Conservation (phyloP, 1,140 invertebrate genomes). For the Drosophila eugracilis region DNA sequence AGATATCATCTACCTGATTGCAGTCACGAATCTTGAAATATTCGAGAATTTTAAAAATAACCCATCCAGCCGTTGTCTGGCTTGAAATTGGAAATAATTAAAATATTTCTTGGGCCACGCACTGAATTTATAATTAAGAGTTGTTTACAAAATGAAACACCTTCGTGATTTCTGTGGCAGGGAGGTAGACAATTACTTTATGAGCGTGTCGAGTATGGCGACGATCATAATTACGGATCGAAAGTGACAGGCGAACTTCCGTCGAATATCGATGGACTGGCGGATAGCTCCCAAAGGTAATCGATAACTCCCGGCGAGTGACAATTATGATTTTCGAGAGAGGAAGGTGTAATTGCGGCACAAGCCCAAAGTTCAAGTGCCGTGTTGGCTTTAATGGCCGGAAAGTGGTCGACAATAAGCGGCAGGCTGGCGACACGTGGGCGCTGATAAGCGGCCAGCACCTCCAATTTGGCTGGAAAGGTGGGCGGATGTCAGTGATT, state of each 20-base stretch:
- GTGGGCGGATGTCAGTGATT: slow-evolving; percentile 76
- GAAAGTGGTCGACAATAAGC: slow-evolving; percentile 65
- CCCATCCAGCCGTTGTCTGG: slow-evolving; percentile 17
- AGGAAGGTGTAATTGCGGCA: slow-evolving; percentile 73
- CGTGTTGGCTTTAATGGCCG: slow-evolving; percentile 60
- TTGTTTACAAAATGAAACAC: slow-evolving; percentile 37
- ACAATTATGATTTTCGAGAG: slow-evolving; percentile 41
- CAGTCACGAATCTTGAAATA: slow-evolving; percentile 49
- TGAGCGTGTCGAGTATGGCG: slow-evolving; percentile 67
- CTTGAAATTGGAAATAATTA: slow-evolving; percentile 72
- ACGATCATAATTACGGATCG: slow-evolving; percentile 74
- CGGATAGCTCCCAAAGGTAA: slow-evolving; percentile 46
- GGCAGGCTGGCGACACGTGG: slow-evolving; percentile 65
- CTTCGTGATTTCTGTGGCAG: slow-evolving; percentile 6
- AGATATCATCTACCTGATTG: slow-evolving; percentile 12
- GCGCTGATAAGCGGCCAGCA: slow-evolving; percentile 65
- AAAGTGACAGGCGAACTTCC: slow-evolving; percentile 75
- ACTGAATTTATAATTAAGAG: slow-evolving; percentile 55
- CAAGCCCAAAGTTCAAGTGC: slow-evolving; percentile 46
- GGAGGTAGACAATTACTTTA: slow-evolving; percentile 67
- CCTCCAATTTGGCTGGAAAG: slow-evolving; percentile 21
- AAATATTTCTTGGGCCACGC: slow-evolving; percentile 57
- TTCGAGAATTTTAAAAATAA: slow-evolving; percentile 9
- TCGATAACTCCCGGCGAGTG: slow-evolving; percentile 43
- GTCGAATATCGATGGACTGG: slow-evolving; percentile 23